phyloP scores from a whole-genome alignment of 2,797 vertebrate genomes.

The Coracias cyanogaster region DNA sequence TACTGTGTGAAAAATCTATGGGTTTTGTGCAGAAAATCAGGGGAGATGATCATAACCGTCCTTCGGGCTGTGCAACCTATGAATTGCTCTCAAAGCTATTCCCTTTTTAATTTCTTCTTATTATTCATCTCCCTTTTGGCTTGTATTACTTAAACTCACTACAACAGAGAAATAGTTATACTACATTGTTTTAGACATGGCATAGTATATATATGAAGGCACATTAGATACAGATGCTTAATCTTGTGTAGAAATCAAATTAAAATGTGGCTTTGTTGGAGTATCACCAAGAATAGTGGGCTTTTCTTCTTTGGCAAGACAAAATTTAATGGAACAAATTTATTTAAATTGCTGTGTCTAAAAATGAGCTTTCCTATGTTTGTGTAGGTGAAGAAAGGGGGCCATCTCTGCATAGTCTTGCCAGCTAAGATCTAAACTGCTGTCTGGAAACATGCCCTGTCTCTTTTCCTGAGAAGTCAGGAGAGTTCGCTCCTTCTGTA shows the following conservation, averaged over 20 bases:
- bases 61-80: background rate
- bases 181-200: background rate
- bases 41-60: background rate
- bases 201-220: background rate
- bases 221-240: background rate
- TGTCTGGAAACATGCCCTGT: background rate
- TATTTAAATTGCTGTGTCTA: background rate
- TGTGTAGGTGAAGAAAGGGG: background rate
- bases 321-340: background rate
- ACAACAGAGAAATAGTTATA: background rate
- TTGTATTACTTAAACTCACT: background rate
- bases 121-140: background rate
- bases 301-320: background rate
- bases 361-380: background rate
- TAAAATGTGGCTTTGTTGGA: background rate
- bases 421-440: background rate
- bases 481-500: background rate
- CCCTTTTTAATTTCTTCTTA: background rate
- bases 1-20: background rate
- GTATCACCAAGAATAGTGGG: background rate
- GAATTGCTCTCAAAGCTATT: background rate
- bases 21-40: background rate
- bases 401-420: background rate
- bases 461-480: background rate
- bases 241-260: background rate